A percentile compares a stretch with the other conserved stretches of the same genome.
Conservation (phyloP, 2,888 invertebrate species). For the Cinara cedri region DNA sequence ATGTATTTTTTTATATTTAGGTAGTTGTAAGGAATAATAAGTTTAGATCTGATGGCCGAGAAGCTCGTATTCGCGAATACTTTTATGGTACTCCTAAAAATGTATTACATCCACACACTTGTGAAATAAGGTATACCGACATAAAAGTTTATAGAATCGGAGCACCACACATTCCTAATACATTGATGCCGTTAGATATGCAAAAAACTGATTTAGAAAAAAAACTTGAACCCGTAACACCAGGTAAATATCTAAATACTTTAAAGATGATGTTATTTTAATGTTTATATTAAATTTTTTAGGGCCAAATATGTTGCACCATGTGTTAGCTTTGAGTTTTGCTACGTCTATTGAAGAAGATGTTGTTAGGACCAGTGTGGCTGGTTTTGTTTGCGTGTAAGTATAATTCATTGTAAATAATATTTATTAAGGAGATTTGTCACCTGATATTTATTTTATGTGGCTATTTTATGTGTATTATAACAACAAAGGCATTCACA, state of each 20-base stretch:
- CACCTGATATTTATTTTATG: too few species aligned
- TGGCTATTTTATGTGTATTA: too few species aligned
- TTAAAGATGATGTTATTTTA: background rate
- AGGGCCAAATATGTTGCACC: slow-evolving; percentile 77
- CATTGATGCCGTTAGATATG: slow-evolving; percentile 97
- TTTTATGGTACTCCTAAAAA: slow-evolving; percentile 84
- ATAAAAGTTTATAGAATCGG: slow-evolving; percentile 93
- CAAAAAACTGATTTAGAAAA: slow-evolving; percentile 88
- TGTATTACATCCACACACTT: slow-evolving; percentile 89
- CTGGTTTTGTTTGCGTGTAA: slow-evolving; percentile 92
- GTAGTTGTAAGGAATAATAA: slow-evolving; percentile 83
- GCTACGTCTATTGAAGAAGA: slow-evolving; percentile 83
- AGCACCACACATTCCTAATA: slow-evolving; percentile 89
- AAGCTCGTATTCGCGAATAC: slow-evolving; percentile 86
- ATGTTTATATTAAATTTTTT: slow-evolving; percentile 42
- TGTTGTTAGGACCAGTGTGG: slow-evolving; percentile 83
- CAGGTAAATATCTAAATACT: slow-evolving; percentile 64
- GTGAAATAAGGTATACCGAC: slow-evolving; percentile 90
- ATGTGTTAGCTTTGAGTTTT: slow-evolving; percentile 87
- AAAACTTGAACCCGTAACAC: slow-evolving; percentile 81
- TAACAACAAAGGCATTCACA: too few species aligned
- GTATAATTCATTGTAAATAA: slow-evolving; percentile 63
- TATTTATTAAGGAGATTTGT: too few species aligned
- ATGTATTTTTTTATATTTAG: slow-evolving; percentile 64
- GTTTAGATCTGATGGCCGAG: slow-evolving; percentile 76